Base-by-base conservation (phyloP, 2,113 vertebrate genomes). In the Porphyrio hochstetteri region DNA sequence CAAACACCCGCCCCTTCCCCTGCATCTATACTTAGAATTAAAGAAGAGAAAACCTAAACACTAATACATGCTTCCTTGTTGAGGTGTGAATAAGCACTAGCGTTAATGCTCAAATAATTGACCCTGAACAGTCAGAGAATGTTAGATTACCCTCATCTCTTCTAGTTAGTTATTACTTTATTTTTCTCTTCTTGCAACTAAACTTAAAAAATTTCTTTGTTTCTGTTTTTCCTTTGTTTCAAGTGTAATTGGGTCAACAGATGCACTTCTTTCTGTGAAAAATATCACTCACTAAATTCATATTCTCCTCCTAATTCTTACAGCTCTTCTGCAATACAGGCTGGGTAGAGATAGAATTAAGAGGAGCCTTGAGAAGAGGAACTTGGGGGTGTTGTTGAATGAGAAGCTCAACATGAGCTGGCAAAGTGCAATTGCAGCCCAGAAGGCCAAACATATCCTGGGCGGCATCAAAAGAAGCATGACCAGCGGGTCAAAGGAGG, bases 1-100 rank as follows among this genome's bases (percentile, higher is more conserved):
- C 18, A 16, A 18, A 7, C 9, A n/a, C 9, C 5, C 6, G 36
- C 5, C 11, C 8, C 53, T 9, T 9, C 7, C 6, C 10, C 2
- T 3, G 4, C 16, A 23, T 35, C 10, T 53, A 25, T 40, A 56
- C 9, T 13, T 8, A 33, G 13, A 50, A 70, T 65, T 71, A 40
- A 44, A 40, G 25, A 74, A 50, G 11, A 18, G 69, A 83, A 64
- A 21, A 1, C 2, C 7, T 5, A 61, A 57, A 16, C 0, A 25
- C 19, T 13, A 70, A 35, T 33, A 35, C 6, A 16, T 6, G 8
- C 0, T 46, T 61, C 19, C 16, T 64, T 70, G 35, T 40, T 61
- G 7, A 8, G 10, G 4, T 44, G 8, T 19, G 6, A 87, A 28
- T 4, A 27, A 67, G 3, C 11, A 52, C 3, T 33, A 65, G 21